Conservation (phyloP, 2,113 vertebrate genomes). For the Colistium nudipinnis region DNA sequence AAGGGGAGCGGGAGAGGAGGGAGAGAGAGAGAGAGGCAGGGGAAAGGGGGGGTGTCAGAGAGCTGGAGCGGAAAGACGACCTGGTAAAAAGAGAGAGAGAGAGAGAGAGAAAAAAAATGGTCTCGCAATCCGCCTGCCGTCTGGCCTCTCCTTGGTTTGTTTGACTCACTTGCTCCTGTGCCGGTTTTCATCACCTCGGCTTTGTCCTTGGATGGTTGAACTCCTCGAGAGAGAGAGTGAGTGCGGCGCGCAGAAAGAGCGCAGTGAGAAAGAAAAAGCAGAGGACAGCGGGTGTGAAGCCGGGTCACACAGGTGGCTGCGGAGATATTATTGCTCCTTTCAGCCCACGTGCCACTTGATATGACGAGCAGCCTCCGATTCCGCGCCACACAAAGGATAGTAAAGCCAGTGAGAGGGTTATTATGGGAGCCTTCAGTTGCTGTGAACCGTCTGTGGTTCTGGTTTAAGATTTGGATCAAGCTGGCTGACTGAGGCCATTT, state of each 20-base stretch:
- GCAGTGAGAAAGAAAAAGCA: neutral
- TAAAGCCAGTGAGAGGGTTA: neutral
- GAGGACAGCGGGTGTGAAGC: neutral
- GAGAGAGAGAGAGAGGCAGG: constrained; percentile 47
- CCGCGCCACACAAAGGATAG: constrained; percentile 7
- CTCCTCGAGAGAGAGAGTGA: constrained; percentile 43
- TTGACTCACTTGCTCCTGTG: constrained; percentile 29
- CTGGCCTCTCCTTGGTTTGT: constrained; percentile 16
- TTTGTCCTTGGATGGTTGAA: constrained; percentile 54
- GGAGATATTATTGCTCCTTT: constrained; percentile 14
- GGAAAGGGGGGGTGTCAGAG: constrained; percentile 51
- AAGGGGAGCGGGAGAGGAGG: constrained; percentile 33
- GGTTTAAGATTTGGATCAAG: neutral
- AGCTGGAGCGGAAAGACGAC: constrained; percentile 20
- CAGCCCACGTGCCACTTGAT: neutral
- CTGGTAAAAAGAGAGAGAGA: neutral
- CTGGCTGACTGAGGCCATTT: constrained; percentile 17
- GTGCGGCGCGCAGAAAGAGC: constrained; percentile 3
- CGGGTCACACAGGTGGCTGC: neutral
- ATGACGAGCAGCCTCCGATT: constrained; percentile 32
- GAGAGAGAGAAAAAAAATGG: constrained; percentile 28
- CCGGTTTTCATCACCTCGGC: constrained; percentile 40
- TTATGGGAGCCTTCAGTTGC: constrained; percentile 6
- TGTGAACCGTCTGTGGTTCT: constrained; percentile 3
- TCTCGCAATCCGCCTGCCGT: constrained; percentile 8